Evolutionary conservation across 92 coral and sea anemone species (phyloP), one percentile per base, ranked within the genome.

Genomic region (Heteractis magnifica): DNA sequence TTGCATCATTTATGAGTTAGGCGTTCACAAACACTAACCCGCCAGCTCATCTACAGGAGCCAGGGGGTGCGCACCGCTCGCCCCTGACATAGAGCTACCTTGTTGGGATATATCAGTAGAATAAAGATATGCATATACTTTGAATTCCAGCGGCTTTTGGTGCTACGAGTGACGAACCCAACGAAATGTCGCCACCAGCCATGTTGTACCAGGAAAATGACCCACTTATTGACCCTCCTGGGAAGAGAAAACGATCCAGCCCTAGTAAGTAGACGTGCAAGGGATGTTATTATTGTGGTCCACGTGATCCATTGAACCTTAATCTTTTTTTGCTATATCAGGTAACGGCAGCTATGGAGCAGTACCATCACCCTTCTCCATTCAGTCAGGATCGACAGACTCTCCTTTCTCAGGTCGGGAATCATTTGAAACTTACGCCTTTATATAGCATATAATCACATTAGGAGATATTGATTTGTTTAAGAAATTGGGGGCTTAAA

Each of bases 161-260:
- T 14, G 8, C 71, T 19, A 19, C 26, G 26, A 11, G 23, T 20
- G 73, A 68, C 49, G 21, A 64, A 5, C 26, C 3, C 8, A 5
- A 64, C 8, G 73, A 68, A 20, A 23, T 15, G 26, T 74, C 78
- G 11, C 52, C 79, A 12, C 56, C 60, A 50, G 6, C 44, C 16
- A 49, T 60, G 51, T 48, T 62, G 15, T 9, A 34, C 56, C 56
- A 60, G 19, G 84, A 81, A 51, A 19, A 51, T 6, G 50, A 51
- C 0, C 84, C 84, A 51, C 56, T 81, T 23, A 1, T 81, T 20
- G 73, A 50, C 9, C 53, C 78, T 12, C 52, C 79, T 9, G 34
- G 12, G 10, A 82, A 82, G 51, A 82, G 86, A 82, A 82, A 73
- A 50, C 72, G 86, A 53, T 44, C 86, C 15, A 82, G 86, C 15